Evolutionary conservation across 2,797 vertebrate species (phyloP), one percentile per base, ranked within the genome.

Genomic region (Pseudochaenichthys georgianus): DNA sequence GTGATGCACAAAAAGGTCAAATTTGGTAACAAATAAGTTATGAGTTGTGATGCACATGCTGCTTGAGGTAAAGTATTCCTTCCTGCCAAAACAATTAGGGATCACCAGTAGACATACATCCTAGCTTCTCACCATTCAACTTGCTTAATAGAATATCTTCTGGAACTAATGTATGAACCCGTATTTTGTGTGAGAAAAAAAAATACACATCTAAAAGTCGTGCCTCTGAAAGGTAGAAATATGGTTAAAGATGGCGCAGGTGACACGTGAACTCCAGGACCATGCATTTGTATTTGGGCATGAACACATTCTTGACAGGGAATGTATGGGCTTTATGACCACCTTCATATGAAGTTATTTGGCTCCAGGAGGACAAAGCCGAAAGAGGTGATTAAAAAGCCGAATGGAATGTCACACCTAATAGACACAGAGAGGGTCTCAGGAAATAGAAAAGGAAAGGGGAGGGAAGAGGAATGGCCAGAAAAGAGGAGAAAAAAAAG

Each of bases 351-450:
- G 82, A 89, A 82, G 91, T 93, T 78, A 92, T 94, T 93, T 89
- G 79, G 79, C 76, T 87, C 67, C 83, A 87, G 84, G 87, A 85
- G 86, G 90, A 89, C 89, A 87, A 87, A 90, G 81, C 82, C 71
- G 78, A 86, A 70, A 84, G 75, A 77, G 88, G 87, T 94, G 93
- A 93, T 95, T 94, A 94, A 93, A 92, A 91, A 88, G 82, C 85
- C 81, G 82, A 93, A 94, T 93, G 90, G 80, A 91, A 90, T 93
- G 93, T 93, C 92, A 94, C 74, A 89, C 66, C 86, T 93, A 94
- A 95, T 95, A 90, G 88, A 94, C 87, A 93, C 85, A 88, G 86
- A 94, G 92, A 47, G 28, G 75, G 62, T 64, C 64, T 57, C 68
- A 64, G 87, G 86, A 87, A 92, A 92, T 87, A 13, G 88, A 73